A percentile compares a stretch with the other conserved stretches of the same genome.
These are phyloP conservation scores for Tachina fera DNA, from an alignment of 2,888 invertebrate species.

Conservation along the genomic window DNA sequence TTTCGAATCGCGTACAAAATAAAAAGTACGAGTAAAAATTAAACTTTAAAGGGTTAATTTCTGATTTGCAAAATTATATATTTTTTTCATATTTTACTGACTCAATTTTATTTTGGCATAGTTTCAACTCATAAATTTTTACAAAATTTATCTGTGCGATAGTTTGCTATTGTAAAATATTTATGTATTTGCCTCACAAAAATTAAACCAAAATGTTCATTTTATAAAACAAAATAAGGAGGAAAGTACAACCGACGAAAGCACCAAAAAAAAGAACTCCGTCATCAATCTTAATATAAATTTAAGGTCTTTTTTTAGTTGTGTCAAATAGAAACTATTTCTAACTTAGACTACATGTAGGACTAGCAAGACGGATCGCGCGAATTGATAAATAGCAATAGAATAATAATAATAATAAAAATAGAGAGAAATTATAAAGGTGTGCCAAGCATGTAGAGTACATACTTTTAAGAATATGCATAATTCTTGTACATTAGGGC, in stretches of 20 bases:
- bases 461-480: not conserved
- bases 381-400: not conserved
- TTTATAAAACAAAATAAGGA: slow-evolving; percentile 40
- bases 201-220: slow-evolving; percentile 67
- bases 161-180: slow-evolving; percentile 58
- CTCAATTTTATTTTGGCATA: slow-evolving; percentile 64
- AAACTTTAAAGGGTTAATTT: slow-evolving; percentile 58
- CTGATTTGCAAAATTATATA: slow-evolving; percentile 28
- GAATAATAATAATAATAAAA: not conserved
- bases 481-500: not conserved
- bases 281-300: slow-evolving; percentile 69
- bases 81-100: slow-evolving; percentile 37
- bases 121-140: slow-evolving; percentile 69
- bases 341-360: not conserved
- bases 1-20: no score
- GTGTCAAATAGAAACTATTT: slow-evolving; percentile 49
- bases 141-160: slow-evolving; percentile 48
- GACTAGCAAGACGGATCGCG: not conserved
- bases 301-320: slow-evolving; percentile 58
- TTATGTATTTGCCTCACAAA: slow-evolving; percentile 43
- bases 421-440: not conserved
- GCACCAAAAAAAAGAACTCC: slow-evolving; percentile 52
- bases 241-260: slow-evolving; percentile 21
- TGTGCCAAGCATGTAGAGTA: no score
- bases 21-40: no score